Evolutionary conservation across 2,113 vertebrate genomes (phyloP), one percentile per base, ranked within the genome.

Genomic region (Megaceryle torquata): DNA sequence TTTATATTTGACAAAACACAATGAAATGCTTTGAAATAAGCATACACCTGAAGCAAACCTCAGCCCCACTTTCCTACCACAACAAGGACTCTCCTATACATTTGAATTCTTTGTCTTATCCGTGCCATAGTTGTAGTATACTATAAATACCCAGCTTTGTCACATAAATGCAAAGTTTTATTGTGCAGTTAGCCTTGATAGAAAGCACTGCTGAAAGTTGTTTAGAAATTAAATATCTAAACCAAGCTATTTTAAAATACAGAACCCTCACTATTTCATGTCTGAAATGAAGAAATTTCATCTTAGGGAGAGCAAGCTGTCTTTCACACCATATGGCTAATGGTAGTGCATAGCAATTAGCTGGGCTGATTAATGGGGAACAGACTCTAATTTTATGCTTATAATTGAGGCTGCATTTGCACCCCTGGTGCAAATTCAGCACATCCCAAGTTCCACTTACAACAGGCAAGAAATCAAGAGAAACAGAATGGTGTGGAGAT

Each of bases 281-380:
- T 98, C 98, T 98, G 97, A 98, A 98, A 98, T 98, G 97, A 98
- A 98, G 97, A 98, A 98, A 98, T 98, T 98, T 98, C 98, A 98
- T 98, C 98, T 98, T 97, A 95, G 97, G 97, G 97, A 98, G 98
- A 98, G 98, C 98, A 98, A 98, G 98, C 98, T 99, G 99, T 98
- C 99, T 98, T 98, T 98, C 97, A 98, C 98, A 99, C 98, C 99
- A 99, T 99, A 99, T 99, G 99, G 99, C 98, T 99, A 99, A 99
- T 99, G 98, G 98, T 98, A 98, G 98, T 98, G 98, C 98, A 97
- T 98, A 98, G 99, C 98, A 99, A 99, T 99, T 99, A 99, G 98
- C 98, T 97, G 97, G 98, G 97, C 98, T 99, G 99, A 99, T 99
- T 99, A 99, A 99, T 99, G 99, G 98, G 98, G 98, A 99, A 98